Base-by-base conservation (phyloP, 2,113 vertebrate genomes). In the cattle (Bos taurus) region DNA sequence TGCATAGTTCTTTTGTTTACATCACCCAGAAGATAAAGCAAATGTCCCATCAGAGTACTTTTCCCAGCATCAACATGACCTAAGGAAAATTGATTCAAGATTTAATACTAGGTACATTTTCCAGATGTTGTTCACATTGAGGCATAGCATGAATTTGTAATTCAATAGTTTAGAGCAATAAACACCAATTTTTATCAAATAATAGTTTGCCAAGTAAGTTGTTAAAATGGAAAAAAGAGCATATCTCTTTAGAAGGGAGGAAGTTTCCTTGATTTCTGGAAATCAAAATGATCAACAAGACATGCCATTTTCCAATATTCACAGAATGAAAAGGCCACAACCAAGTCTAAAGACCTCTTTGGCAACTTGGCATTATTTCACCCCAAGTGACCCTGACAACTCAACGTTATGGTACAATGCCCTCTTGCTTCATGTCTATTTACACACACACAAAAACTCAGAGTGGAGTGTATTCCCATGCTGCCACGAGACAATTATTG, bases 1-100 rank as follows among this genome's bases (percentile, higher is more conserved):
- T 99, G 99, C 99, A 99, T 99, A 97, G 99, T 99, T 98, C 99
- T 99, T 99, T 99, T 99, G 99, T 99, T 99, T 97, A 99, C 99
- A 52, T 99, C 99, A 90, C 99, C 99, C 99, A 99, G 99, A 97
- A 99, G 99, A 97, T 99, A 99, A 52, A 99, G 99, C 90, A 99
- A 98, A 98, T 99, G 99, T 89, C 99, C 99, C 99, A 99, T 99
- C 97, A 99, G 98, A 71, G 99, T 99, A 99, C 99, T 99, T 99
- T 99, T 99, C 94, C 99, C 99, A 52, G 99, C 99, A 98, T 99
- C 99, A 96, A 99, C 99, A 60, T 99, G 99, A 94, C 99, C 99
- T 99, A 98, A 26, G 81, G 78, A 98, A 88, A 98, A 98, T 95
- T 93, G 92, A 97, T 96, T 96, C 82, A 97, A 43, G 59, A 88